phyloP scores from a whole-genome alignment of 2,797 vertebrate species.

The Phalloptychus januarius region DNA sequence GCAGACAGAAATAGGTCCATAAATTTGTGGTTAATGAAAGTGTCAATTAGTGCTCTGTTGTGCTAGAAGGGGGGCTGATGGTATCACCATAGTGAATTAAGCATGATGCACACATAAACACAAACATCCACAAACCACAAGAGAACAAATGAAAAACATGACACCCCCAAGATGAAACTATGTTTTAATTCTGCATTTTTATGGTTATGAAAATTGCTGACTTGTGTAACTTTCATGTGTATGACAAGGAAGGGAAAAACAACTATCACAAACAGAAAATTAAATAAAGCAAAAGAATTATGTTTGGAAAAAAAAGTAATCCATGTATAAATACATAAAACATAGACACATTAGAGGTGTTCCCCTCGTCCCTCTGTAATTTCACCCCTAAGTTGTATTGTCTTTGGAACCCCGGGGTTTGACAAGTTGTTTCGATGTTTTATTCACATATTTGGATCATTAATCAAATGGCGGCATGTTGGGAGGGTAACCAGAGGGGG shows the following conservation, averaged over 20 bases:
- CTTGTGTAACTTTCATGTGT: conserved; percentile 7
- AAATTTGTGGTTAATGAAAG: conserved; percentile 95
- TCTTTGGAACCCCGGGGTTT: conserved; percentile 64
- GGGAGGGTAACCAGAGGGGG: conserved; percentile 69
- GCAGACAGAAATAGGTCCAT: conserved; percentile 92
- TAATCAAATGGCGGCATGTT: conserved; percentile 77
- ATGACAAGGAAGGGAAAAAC: conserved; percentile 9
- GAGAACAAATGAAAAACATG: conserved; percentile 15
- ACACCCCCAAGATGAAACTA: neutral
- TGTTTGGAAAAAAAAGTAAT: conserved; percentile 35
- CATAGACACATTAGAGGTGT: conserved; percentile 2
- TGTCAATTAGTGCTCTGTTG: conserved; percentile 89
- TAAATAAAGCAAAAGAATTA: conserved; percentile 20
- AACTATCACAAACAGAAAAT: conserved; percentile 18
- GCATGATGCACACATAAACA: conserved; percentile 40
- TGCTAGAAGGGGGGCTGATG: conserved; percentile 85
- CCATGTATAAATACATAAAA: neutral
- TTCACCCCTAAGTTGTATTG: conserved; percentile 70
- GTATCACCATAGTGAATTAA: conserved; percentile 66
- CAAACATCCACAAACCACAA: conserved; percentile 6
- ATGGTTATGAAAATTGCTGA: neutral
- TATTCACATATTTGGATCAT: conserved; percentile 83
- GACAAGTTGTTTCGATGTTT: conserved; percentile 81
- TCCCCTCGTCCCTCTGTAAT: conserved; percentile 64
- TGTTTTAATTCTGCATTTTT: neutral